Base-by-base conservation (phyloP, 37 sponge, comb jelly and placozoan species). In the Crambe crambe region DNA sequence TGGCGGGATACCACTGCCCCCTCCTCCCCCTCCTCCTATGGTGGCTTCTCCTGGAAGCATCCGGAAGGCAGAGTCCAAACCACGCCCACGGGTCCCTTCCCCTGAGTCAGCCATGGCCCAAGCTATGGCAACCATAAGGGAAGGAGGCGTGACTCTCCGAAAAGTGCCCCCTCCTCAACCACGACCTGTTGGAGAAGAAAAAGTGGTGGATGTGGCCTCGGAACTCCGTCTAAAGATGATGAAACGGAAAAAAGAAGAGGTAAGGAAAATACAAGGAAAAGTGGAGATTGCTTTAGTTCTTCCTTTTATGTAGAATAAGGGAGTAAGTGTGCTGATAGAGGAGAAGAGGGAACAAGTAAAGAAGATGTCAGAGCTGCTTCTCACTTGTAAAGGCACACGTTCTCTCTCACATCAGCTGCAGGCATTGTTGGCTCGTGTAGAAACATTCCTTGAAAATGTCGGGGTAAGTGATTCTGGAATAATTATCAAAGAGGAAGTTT, bases 151-250 rank as follows among this genome's bases (percentile, higher is more conserved):
- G 15, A 31, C 42, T 30, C 73, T 72, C 1, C 73, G 73, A n/a
- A 25, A 65, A 18, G 66, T 65, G 35, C 39, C 59, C 37, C 59
- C 22, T 47, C 70, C 73, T 63, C n/a, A 1, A 8, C 15, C 9
- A 18, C 2, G 42, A 21, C 2, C 5, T 1, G 1, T 40, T 12
- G 67, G 67, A 30, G 67, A 66, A n/a, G 85, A 76, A 10, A 75
- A 79, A 18, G 83, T 78, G 21, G 74, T 82, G 5, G 86, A 90
- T 63, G 72, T 86, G n/a, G 54, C 67, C 3, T 76, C 85, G 43
- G 91, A 90, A 78, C 27, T 90, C 62, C 22, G 74, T 25, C 69
- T 56, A 27, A 85, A 56, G 70, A 31, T 85, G 51, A 73, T 12
- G n/a, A 70, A 70, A 22, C 3, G 23, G 42, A 70, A 23, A 4